These are phyloP conservation scores for Gouania willdenowi DNA, from an alignment of 2,797 vertebrate genomes.

Conservation along the genomic window DNA sequence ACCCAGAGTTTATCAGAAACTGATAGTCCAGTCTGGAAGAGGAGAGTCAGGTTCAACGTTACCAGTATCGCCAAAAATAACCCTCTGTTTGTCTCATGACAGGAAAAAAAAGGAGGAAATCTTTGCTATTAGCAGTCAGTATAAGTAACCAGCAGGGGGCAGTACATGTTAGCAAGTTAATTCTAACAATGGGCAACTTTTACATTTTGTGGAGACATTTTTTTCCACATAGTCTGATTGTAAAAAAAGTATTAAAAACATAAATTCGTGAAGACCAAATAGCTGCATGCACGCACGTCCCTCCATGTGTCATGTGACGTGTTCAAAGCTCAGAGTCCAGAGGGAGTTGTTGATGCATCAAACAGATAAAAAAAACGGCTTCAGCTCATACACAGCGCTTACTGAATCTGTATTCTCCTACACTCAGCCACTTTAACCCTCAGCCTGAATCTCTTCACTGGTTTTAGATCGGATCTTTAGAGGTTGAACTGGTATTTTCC, in stretches of 20 bases:
- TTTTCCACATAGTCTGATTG: no score
- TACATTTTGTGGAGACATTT: no score
- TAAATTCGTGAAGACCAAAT: no score
- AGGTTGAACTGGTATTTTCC: conserved; percentile 6
- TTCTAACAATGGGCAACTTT: no score
- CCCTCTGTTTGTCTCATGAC: neutral
- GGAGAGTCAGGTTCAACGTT: conserved; percentile 45
- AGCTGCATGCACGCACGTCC: no score
- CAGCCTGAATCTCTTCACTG: no score
- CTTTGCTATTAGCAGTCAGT: no score
- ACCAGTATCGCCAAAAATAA: conserved; percentile 47
- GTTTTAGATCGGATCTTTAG: no score
- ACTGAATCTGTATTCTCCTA: no score
- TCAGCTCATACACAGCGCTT: no score
- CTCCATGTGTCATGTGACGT: conserved; percentile 5
- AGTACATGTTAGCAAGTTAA: neutral
- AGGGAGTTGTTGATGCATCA: neutral
- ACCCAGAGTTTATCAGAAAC: conserved; percentile 49
- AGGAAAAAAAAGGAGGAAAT: no score
- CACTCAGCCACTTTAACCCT: neutral
- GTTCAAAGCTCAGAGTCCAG: conserved; percentile 49
- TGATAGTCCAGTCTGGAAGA: conserved; percentile 15
- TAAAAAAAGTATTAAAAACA: no score
- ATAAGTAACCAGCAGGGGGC: conserved; percentile 37
- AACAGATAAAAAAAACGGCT: conserved; percentile 27